Conservation (phyloP, 1,140 invertebrate genomes). For the Bilobella aurantiaca region DNA sequence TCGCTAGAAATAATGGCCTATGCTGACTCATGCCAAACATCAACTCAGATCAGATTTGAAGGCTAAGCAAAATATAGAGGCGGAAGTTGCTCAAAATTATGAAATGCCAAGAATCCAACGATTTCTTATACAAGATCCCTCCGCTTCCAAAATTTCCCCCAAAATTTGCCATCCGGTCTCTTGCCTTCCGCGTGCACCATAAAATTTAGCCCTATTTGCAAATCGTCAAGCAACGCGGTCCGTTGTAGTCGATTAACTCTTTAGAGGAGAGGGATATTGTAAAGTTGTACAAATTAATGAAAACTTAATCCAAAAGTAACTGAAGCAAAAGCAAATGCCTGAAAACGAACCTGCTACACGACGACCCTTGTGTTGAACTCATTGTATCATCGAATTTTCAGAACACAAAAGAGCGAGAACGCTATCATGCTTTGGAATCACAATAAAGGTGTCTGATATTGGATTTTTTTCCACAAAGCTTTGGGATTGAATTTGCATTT, state of each 20-base stretch:
- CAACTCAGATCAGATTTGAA: not conserved
- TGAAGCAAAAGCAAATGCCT: too few relatives aligned
- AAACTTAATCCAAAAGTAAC: too few relatives aligned
- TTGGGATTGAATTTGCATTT: constrained; percentile 8
- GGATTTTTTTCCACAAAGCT: constrained; percentile 7
- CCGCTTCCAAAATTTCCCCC: too few relatives aligned
- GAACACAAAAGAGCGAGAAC: too few relatives aligned
- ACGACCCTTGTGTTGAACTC: not conserved
- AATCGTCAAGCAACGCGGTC: not conserved
- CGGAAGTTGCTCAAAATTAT: not conserved
- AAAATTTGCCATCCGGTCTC: too few relatives aligned
- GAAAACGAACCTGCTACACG: too few relatives aligned
- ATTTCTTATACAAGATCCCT: too few relatives aligned
- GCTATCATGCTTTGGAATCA: not conserved
- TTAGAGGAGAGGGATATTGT: not conserved
- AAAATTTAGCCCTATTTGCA: too few relatives aligned
- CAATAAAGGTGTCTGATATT: constrained; percentile 9
- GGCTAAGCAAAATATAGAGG: not conserved
- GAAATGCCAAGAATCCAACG: too few relatives aligned
- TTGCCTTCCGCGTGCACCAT: too few relatives aligned
- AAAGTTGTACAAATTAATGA: not conserved
- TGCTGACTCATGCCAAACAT: not conserved
- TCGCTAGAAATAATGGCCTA: not conserved
- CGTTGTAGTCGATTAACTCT: not conserved
- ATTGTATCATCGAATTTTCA: too few relatives aligned